Evolutionary conservation across 30 jellyfish, hydroid and myxozoan species (phyloP).

Genomic region (Calvadosia cruxmelitensis): DNA sequence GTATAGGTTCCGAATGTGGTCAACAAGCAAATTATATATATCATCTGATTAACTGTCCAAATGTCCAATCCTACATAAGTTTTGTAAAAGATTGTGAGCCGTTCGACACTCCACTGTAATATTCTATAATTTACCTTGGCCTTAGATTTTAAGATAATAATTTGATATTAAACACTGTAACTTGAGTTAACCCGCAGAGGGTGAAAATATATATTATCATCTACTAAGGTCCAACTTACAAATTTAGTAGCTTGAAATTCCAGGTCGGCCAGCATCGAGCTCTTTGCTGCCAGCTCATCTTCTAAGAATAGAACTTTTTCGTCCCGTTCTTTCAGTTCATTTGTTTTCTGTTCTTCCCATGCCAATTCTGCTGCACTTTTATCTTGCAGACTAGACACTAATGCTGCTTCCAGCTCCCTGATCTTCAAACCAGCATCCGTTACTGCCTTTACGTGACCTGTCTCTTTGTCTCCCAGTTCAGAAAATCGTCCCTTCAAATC

Average conservation of each 20-base stretch:
- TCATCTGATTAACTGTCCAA: too few relatives aligned
- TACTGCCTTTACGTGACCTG: neutral
- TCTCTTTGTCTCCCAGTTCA: neutral
- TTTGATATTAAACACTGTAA: too few relatives aligned
- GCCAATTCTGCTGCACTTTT: neutral
- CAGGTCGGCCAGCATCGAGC: constrained; percentile 15
- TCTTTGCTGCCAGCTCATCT: constrained; percentile 22
- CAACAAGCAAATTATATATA: too few relatives aligned
- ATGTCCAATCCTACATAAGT: too few relatives aligned
- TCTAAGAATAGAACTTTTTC: constrained; percentile 15
- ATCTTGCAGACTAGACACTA: constrained; percentile 1
- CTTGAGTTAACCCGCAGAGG: too few relatives aligned
- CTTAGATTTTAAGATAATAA: too few relatives aligned
- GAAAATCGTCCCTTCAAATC: neutral
- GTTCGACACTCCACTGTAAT: too few relatives aligned
- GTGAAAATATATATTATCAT: too few relatives aligned
- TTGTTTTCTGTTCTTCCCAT: constrained; percentile 2
- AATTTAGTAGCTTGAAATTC: constrained; percentile 47
- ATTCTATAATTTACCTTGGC: too few relatives aligned
- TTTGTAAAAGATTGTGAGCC: too few relatives aligned
- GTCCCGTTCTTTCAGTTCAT: constrained; percentile 19
- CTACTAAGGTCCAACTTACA: too few relatives aligned
- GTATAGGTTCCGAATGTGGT: too few relatives aligned
- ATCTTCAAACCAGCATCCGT: neutral
- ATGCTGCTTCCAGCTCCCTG: neutral